Evolutionary conservation across 1,140 invertebrate species (phyloP).

Genomic region (Nylanderia fulva): DNA sequence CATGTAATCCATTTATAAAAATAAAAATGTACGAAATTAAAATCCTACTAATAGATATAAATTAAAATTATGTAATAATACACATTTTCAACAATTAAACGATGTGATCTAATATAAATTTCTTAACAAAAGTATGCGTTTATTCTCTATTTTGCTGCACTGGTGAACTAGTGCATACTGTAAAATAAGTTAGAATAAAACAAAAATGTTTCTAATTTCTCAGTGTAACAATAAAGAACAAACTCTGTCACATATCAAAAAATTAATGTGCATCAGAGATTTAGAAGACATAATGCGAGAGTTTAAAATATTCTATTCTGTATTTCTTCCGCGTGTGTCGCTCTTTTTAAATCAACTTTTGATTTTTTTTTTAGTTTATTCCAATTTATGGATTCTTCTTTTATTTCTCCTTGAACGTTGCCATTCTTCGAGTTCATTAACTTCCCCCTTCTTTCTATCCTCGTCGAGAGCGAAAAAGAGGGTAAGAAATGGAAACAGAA

Average conservation of each 20-base stretch:
- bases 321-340: not conserved
- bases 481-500: constrained; percentile 50
- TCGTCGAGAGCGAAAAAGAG: constrained; percentile 5
- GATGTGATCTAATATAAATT: not conserved
- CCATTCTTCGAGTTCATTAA: not conserved
- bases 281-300: constrained; percentile 4
- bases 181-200: too few relatives aligned
- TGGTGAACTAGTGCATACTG: too few relatives aligned
- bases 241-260: not conserved
- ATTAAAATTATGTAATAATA: constrained; percentile 14
- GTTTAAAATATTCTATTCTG: not conserved
- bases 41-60: not conserved
- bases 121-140: constrained; percentile 22
- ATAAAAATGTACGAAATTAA: not conserved
- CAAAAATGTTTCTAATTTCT: too few relatives aligned
- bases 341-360: not conserved
- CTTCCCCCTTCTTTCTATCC: constrained; percentile 12
- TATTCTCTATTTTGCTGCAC: too few relatives aligned
- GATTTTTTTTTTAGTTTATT: not conserved
- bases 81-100: not conserved
- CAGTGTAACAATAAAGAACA: too few relatives aligned
- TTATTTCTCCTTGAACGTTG: not conserved
- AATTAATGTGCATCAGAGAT: not conserved
- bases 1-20: constrained; percentile 9
- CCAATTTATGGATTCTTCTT: not conserved